These are phyloP conservation scores for Drosophila neutralis DNA, from an alignment of 2,888 invertebrate species.

Conservation along the genomic window DNA sequence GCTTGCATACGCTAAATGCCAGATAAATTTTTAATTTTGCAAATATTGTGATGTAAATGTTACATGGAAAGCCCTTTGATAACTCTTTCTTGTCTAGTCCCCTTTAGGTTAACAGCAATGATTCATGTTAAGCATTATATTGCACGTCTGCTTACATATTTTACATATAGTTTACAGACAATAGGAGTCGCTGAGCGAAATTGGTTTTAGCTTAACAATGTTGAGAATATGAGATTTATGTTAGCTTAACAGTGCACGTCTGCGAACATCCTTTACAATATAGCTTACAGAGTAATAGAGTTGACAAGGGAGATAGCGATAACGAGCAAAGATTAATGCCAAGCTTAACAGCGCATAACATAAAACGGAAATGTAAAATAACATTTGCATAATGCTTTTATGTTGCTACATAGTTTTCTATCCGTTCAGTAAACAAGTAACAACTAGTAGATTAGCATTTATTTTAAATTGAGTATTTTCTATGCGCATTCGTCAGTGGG, in stretches of 20 bases:
- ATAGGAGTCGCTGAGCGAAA: neutral
- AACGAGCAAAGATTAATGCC: neutral
- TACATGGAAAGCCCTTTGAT: neutral
- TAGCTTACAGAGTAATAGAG: neutral
- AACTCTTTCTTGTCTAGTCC: neutral
- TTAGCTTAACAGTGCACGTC: neutral
- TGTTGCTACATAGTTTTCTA: neutral
- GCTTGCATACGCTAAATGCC: conserved; percentile 14
- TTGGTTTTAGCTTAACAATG: neutral
- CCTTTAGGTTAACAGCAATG: neutral
- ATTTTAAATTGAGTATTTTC: conserved; percentile 1
- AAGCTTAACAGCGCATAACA: neutral
- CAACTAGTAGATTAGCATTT: neutral
- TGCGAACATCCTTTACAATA: neutral
- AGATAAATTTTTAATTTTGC: neutral
- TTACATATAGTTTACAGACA: neutral
- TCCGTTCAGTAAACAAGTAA: neutral
- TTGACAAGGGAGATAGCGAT: neutral
- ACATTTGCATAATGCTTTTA: neutral
- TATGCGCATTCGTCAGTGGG: neutral
- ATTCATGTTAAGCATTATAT: neutral
- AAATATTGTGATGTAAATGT: neutral
- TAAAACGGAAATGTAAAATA: neutral
- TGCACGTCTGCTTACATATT: neutral
- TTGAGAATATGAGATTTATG: neutral